These are phyloP conservation scores for Clarias platycephalus DNA, from an alignment of 2,797 vertebrate genomes.

Conservation along the genomic window DNA sequence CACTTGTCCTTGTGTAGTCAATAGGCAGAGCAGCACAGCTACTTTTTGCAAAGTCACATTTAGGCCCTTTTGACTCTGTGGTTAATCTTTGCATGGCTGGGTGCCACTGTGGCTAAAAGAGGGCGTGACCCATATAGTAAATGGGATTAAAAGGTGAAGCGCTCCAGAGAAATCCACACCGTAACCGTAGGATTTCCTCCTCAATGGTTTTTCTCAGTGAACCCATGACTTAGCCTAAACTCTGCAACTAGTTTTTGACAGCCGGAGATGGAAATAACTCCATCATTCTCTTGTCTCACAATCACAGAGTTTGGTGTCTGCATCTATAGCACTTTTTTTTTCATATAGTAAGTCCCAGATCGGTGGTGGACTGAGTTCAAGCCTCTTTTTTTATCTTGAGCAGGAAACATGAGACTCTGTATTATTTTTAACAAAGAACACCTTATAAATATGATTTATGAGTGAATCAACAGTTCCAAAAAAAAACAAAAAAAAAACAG, in stretches of 20 bases:
- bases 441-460: conserved; percentile 16
- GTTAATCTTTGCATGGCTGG: conserved; percentile 37
- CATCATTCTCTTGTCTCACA: conserved; percentile 23
- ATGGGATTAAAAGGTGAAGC: conserved; percentile 65
- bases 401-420: not conserved
- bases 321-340: conserved; percentile 34
- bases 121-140: conserved; percentile 60
- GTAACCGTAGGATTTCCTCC: conserved; percentile 72
- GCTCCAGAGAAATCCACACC: conserved; percentile 65
- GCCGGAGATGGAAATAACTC: conserved; percentile 60
- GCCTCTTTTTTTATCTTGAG: not conserved
- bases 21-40: not conserved
- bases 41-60: conserved; percentile 9
- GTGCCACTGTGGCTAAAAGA: conserved; percentile 38
- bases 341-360: conserved; percentile 7
- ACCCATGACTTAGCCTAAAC: conserved; percentile 68
- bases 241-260: conserved; percentile 66
- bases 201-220: conserved; percentile 60
- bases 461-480: conserved; percentile 17
- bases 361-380: not conserved
- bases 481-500: not conserved
- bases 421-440: not conserved
- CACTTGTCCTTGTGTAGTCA: conserved; percentile 11
- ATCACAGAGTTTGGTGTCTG: conserved; percentile 53
- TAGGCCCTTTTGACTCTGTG: conserved; percentile 42